A percentile compares a stretch with the other conserved stretches of the same genome.
Evolutionary conservation across 2,888 invertebrate species (phyloP).

Genomic region (Phytoseiulus persimilis): DNA sequence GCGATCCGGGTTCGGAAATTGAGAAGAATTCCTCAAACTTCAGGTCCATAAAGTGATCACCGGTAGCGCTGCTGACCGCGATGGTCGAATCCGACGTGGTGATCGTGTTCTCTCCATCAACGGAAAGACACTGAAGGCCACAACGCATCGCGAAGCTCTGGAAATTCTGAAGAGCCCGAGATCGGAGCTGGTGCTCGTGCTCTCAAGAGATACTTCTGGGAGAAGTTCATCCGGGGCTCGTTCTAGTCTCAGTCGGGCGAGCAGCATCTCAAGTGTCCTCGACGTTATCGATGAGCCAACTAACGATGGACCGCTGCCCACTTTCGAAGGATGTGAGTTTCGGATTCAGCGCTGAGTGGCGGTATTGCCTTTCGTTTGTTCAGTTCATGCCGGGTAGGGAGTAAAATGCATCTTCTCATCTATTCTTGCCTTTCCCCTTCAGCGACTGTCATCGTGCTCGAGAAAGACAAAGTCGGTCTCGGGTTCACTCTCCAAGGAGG

Average conservation of each 20-base stretch:
- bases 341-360: neutral
- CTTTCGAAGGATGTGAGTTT: slow-evolving; percentile 31
- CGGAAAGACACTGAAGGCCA: slow-evolving; percentile 68
- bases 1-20: no score
- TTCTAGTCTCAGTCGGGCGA: slow-evolving; percentile 37
- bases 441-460: slow-evolving; percentile 47
- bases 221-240: slow-evolving; percentile 16
- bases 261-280: slow-evolving; percentile 24
- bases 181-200: slow-evolving; percentile 67
- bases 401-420: no score
- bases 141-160: slow-evolving; percentile 78
- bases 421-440: neutral
- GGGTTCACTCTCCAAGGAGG: slow-evolving; percentile 93
- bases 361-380: no score
- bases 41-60: slow-evolving; percentile 77
- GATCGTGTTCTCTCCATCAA: slow-evolving; percentile 82
- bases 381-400: no score
- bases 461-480: slow-evolving; percentile 73
- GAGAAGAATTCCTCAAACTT: slow-evolving; percentile 42
- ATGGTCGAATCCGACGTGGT: slow-evolving; percentile 74
- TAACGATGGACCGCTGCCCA: slow-evolving; percentile 8
- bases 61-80: slow-evolving; percentile 75
- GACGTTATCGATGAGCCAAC: slow-evolving; percentile 33
- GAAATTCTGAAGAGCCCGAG: slow-evolving; percentile 75
- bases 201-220: slow-evolving; percentile 54